phyloP scores from a whole-genome alignment of 1,140 invertebrate genomes.

The Drosophila sp. region DNA sequence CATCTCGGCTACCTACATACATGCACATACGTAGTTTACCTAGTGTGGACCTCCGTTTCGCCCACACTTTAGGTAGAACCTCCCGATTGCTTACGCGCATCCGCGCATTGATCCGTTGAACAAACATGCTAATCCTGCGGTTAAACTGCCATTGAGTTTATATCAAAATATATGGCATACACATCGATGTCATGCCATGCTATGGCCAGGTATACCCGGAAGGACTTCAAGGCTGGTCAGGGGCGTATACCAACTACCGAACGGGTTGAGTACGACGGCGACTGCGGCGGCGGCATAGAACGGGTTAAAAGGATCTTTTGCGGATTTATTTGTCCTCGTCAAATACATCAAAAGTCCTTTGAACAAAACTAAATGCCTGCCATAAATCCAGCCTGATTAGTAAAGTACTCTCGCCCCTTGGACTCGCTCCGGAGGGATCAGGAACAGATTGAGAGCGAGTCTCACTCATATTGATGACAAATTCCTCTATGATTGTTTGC shows the following conservation, averaged over 20 bases:
- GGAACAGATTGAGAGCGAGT: neutral
- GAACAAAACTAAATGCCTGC: conserved; percentile 78
- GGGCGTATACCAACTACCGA: conserved; percentile 37
- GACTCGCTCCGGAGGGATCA: conserved; percentile 17
- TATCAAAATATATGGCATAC: conserved; percentile 63
- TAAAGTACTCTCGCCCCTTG: conserved; percentile 71
- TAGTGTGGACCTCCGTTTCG: conserved; percentile 18
- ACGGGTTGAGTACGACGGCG: neutral
- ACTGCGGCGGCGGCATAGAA: conserved; percentile 26
- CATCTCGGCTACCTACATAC: conserved; percentile 3
- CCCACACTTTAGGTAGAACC: conserved; percentile 30
- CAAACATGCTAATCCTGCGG: conserved; percentile 82
- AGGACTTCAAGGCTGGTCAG: conserved; percentile 50
- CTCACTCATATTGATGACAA: conserved; percentile 11
- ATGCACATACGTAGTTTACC: neutral
- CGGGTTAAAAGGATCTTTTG: conserved; percentile 59
- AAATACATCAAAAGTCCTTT: conserved; percentile 44
- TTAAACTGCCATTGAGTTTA: conserved; percentile 81
- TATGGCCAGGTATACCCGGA: conserved; percentile 55
- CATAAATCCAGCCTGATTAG: conserved; percentile 76
- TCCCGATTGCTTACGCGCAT: conserved; percentile 64
- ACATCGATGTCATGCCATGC: neutral
- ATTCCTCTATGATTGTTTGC: conserved; percentile 30
- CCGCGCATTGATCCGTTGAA: conserved; percentile 68
- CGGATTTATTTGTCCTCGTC: conserved; percentile 58